A percentile compares a stretch with the other conserved stretches of the same genome.
These are phyloP conservation scores for Ricordea florida DNA, from an alignment of 92 coral and sea anemone genomes.

Conservation along the genomic window DNA sequence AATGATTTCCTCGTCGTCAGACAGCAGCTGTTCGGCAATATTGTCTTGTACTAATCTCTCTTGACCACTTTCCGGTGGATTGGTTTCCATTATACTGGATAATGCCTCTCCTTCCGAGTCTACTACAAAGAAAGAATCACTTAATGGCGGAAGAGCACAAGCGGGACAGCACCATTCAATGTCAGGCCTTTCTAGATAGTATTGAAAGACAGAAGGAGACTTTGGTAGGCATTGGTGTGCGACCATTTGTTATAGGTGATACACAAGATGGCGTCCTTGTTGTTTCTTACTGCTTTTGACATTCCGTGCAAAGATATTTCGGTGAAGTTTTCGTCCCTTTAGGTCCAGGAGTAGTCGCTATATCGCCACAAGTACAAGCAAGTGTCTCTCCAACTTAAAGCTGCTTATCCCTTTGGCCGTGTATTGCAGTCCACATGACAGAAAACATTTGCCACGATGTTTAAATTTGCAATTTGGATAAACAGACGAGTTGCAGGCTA, in stretches of 20 bases:
- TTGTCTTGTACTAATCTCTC: slow-evolving; percentile 5
- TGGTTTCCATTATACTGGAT: background rate
- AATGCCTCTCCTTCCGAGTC: background rate
- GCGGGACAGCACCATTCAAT: slow-evolving; percentile 33
- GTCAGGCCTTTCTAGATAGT: slow-evolving; percentile 28
- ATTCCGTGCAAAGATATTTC: slow-evolving; percentile 35
- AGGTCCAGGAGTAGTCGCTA: slow-evolving; percentile 34
- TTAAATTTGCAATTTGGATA: too few relatives aligned
- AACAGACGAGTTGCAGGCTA: too few relatives aligned
- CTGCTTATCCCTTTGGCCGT: slow-evolving; percentile 28
- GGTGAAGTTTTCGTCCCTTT: slow-evolving; percentile 1
- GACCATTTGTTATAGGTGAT: slow-evolving; percentile 28
- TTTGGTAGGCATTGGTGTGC: slow-evolving; percentile 46
- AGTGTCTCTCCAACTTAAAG: slow-evolving; percentile 5
- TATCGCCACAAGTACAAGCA: slow-evolving; percentile 33
- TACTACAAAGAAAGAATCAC: slow-evolving; percentile 27
- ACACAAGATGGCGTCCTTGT: slow-evolving; percentile 60
- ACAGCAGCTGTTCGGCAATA: background rate
- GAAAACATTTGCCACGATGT: slow-evolving; percentile 30
- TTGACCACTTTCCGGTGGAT: slow-evolving; percentile 1
- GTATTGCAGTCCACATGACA: slow-evolving; percentile 19
- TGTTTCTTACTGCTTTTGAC: slow-evolving; percentile 24
- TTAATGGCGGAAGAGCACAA: slow-evolving; percentile 32
- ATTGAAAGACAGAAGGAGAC: slow-evolving; percentile 10
- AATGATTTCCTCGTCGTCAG: background rate